Percentiles rank a stretch among this genome's conserved stretches.
These are phyloP conservation scores for Sinhomidia bicolor DNA, from an alignment of 2,888 invertebrate genomes.

Conservation along the genomic window DNA sequence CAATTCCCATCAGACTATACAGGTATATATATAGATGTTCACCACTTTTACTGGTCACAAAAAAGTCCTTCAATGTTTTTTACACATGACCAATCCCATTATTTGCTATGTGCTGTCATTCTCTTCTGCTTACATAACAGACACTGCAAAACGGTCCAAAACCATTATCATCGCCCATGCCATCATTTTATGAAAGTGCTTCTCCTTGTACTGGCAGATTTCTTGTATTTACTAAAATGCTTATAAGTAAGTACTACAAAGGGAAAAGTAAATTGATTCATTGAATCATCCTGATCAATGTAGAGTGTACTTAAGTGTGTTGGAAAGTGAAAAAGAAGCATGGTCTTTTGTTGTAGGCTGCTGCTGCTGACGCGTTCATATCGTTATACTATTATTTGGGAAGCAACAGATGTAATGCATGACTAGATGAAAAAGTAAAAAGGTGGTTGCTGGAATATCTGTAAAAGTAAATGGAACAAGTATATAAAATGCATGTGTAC, in stretches of 20 bases:
- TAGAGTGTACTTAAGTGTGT: constrained; percentile 10
- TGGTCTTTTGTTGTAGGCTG: neutral
- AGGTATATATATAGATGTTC: neutral
- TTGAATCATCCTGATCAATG: constrained; percentile 39
- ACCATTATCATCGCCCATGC: constrained; percentile 18
- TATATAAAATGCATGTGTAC: neutral
- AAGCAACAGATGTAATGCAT: constrained; percentile 70
- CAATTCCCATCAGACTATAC: too few relatives aligned
- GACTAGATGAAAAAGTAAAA: constrained; percentile 36
- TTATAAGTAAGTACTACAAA: constrained; percentile 19
- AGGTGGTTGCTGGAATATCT: constrained; percentile 44
- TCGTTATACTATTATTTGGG: neutral
- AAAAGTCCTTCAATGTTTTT: neutral
- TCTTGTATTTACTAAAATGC: constrained; percentile 35
- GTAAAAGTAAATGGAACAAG: constrained; percentile 48
- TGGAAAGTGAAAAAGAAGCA: constrained; percentile 26
- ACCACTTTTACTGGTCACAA: constrained; percentile 1
- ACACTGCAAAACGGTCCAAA: neutral
- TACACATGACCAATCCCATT: constrained; percentile 10
- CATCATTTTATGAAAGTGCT: constrained; percentile 18
- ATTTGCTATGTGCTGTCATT: neutral
- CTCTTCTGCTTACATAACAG: neutral
- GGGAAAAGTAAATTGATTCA: constrained; percentile 67
- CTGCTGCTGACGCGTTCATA: too few relatives aligned
- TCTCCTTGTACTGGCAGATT: constrained; percentile 3